These are phyloP conservation scores for Trimorus sp. DNA, from an alignment of 2,888 invertebrate genomes.

Conservation along the genomic window DNA sequence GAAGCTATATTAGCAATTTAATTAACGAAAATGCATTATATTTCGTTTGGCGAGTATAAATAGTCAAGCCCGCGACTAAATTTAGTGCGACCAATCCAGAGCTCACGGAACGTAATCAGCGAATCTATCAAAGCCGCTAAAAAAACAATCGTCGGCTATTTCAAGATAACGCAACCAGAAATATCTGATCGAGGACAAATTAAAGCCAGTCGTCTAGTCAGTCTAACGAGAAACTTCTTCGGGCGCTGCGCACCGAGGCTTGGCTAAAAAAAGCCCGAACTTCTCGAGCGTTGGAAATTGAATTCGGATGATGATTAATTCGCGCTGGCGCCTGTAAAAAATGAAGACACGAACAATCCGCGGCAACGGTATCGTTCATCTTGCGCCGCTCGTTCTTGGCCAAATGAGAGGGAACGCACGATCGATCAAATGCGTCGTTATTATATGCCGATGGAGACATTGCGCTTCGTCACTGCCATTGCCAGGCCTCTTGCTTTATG, in stretches of 20 bases:
- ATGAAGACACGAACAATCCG: constrained; percentile 37
- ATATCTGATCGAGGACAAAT: constrained; percentile 49
- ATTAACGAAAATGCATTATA: no score
- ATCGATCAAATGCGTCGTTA: constrained; percentile 58
- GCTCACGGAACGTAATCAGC: constrained; percentile 32
- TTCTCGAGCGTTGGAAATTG: constrained; percentile 24
- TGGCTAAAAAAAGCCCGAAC: constrained; percentile 25
- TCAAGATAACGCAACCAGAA: constrained; percentile 41
- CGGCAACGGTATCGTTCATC: constrained; percentile 42
- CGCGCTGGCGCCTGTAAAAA: constrained; percentile 27
- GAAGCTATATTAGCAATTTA: no score
- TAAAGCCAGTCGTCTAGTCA: constrained; percentile 18
- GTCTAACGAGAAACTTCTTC: constrained; percentile 28
- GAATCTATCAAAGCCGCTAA: constrained; percentile 35
- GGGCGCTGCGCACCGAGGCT: constrained; percentile 1
- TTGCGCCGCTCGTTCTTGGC: constrained; percentile 8
- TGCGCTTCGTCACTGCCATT: constrained; percentile 58
- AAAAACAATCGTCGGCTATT: constrained; percentile 41
- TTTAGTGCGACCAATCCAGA: constrained; percentile 1
- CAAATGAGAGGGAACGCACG: constrained; percentile 45
- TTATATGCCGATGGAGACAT: constrained; percentile 50
- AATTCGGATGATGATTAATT: constrained; percentile 45
- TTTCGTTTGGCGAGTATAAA: no score
- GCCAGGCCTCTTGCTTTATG: constrained; percentile 41
- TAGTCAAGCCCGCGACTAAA: not conserved